Evolutionary conservation across 2,113 vertebrate species (phyloP), one percentile per base, ranked within the genome.

Genomic region (Dunckerocampus dactyliophorus): DNA sequence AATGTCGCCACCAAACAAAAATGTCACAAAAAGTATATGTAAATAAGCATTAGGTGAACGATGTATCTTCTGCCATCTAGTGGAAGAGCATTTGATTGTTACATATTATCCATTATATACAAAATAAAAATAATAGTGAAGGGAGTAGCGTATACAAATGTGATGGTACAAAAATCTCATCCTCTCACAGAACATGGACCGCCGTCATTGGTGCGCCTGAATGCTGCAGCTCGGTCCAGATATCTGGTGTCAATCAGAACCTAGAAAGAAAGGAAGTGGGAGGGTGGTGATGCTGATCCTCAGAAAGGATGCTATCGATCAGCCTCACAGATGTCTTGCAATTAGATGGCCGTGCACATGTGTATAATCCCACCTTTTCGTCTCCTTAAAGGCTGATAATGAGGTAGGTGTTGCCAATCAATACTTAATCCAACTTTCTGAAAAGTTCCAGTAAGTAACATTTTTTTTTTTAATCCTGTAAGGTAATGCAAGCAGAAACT

Each of bases 271-370:
- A 50, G 51, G 19, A 47, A 34, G 46, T 42, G 60, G n/a, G 58
- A 4, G 57, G 15, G 51, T n/a, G 59, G 65, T 77, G 80, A 86
- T 88, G 87, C 58, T 79, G 81, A 86, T 80, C 52, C 67, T 66
- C 72, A 73, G 65, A 73, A 79, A 87, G 78, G 90, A 90, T 92
- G 89, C 87, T 80, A 57, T 82, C 71, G 80, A 76, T 74, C 76
- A 70, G 67, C 50, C 63, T 39, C 8, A 28, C 68, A 48, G 50
- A 59, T 69, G 37, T 42, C 61, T 46, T 62, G 53, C 72, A 53
- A 65, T 60, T 67, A 34, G 67, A 59, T 56, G 80, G 62, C 72
- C 69, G 84, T 72, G 81, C 72, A 57, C 62, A 56, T 67, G 71
- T 47, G 59, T 77, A 62, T 67, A 45, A 48, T 48, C 34, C 31